Evolutionary conservation across 2,888 invertebrate genomes (phyloP).

Genomic region (Lithophane socia): DNA sequence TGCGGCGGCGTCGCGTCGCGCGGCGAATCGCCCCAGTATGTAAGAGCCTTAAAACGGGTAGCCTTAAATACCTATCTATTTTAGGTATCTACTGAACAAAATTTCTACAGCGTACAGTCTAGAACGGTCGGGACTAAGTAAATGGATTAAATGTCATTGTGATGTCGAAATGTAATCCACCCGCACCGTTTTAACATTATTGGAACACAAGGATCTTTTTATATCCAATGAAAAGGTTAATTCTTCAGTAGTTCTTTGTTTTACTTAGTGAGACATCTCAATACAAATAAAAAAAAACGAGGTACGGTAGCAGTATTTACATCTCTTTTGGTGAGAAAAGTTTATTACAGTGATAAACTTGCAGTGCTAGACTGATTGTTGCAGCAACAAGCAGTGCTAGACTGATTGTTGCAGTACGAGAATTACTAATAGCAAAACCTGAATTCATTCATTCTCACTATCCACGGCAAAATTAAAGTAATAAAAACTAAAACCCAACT

Average conservation of each 20-base stretch:
- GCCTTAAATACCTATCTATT: neutral
- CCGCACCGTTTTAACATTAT: constrained; percentile 43
- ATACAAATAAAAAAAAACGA: too few species aligned
- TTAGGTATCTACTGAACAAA: neutral
- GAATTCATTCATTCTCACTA: neutral
- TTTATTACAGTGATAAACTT: neutral
- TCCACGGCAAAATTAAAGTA: neutral
- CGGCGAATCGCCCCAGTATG: too few species aligned
- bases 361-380: neutral
- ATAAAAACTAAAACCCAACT: too few species aligned
- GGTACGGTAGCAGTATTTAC: neutral
- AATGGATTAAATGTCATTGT: constrained; percentile 63
- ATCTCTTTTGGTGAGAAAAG: neutral
- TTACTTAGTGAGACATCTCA: too few species aligned
- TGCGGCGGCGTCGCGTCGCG: too few species aligned
- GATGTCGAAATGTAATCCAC: constrained; percentile 39
- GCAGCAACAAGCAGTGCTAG: too few species aligned
- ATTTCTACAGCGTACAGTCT: constrained; percentile 11
- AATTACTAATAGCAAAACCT: neutral
- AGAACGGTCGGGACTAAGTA: constrained; percentile 24
- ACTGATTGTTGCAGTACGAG: neutral
- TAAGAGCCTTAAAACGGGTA: neutral
- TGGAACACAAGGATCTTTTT: constrained; percentile 15
- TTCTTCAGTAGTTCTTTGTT: neutral
- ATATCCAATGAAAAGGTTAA: neutral